Evolutionary conservation across 1,140 invertebrate genomes (phyloP).

Genomic region (Pomacea maculata): DNA sequence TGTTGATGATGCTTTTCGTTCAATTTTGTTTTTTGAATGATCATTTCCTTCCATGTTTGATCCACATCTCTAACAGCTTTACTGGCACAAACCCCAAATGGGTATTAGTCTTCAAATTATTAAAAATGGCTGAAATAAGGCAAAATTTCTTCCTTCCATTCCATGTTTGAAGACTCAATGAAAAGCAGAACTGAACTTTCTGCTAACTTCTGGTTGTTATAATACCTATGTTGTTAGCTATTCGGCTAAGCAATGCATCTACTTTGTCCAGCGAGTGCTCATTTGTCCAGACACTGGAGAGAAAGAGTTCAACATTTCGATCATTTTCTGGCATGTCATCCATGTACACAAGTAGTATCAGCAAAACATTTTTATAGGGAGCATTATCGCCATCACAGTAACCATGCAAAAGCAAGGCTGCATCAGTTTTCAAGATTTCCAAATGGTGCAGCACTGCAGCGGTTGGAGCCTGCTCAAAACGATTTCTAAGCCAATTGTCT

Average conservation of each 20-base stretch:
- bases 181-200: too few relatives aligned
- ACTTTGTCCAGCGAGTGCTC: constrained; percentile 49
- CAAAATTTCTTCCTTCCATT: too few relatives aligned
- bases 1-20: too few relatives aligned
- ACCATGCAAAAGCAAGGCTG: constrained; percentile 51
- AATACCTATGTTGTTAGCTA: constrained; percentile 50
- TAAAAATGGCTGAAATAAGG: too few relatives aligned
- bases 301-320: constrained; percentile 5
- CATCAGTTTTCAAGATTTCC: constrained; percentile 37
- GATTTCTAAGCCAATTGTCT: constrained; percentile 31
- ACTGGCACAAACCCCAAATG: too few relatives aligned
- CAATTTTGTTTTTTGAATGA: too few relatives aligned
- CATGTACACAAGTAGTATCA: constrained; percentile 41
- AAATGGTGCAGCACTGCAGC: constrained; percentile 48
- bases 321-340: background rate
- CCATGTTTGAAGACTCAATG: too few relatives aligned
- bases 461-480: constrained; percentile 35
- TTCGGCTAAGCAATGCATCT: constrained; percentile 44
- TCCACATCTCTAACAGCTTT: too few relatives aligned
- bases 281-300: constrained; percentile 38
- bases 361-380: constrained; percentile 49
- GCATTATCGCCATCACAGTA: constrained; percentile 58
- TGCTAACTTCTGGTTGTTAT: constrained; percentile 7
- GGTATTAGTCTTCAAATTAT: too few relatives aligned
- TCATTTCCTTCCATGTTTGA: too few relatives aligned